These are phyloP conservation scores for Plectropomus leopardus DNA, from an alignment of 2,113 vertebrate genomes.

Conservation along the genomic window DNA sequence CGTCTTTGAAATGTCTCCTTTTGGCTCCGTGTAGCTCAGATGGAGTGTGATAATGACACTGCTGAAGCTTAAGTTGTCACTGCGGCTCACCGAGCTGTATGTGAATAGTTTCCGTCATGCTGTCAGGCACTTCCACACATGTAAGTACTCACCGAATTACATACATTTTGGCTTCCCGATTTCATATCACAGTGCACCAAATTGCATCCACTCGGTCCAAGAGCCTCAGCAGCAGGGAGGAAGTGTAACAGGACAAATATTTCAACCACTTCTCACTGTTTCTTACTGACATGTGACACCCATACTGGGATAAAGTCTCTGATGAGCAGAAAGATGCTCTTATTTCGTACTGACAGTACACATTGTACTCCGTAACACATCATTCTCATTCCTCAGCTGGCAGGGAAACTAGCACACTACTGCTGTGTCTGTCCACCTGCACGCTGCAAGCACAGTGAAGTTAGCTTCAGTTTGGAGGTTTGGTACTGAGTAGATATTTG, in stretches of 20 bases:
- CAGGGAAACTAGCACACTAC: conserved; percentile 14
- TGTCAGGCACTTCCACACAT: not conserved
- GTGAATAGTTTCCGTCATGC: not conserved
- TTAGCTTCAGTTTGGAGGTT: not conserved
- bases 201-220: not conserved
- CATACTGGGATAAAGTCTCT: conserved; percentile 5
- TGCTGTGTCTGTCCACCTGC: conserved; percentile 30
- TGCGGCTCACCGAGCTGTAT: not conserved
- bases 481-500: conserved; percentile 18
- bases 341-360: conserved; percentile 28
- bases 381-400: conserved; percentile 52
- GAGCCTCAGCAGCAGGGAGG: not conserved
- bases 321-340: conserved; percentile 5
- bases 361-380: conserved; percentile 34
- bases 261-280: not conserved
- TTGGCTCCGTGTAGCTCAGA: not conserved
- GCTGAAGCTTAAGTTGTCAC: not conserved
- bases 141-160: conserved; percentile 7
- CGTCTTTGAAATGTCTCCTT: not conserved
- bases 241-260: conserved; percentile 4
- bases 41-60: not conserved
- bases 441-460: not conserved
- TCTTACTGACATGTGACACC: conserved; percentile 30
- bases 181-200: not conserved
- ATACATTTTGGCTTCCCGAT: not conserved